A percentile compares a stretch with the other conserved stretches of the same genome.
Evolutionary conservation across 2,113 vertebrate genomes (phyloP).

Genomic region (Chaetops frenatus): DNA sequence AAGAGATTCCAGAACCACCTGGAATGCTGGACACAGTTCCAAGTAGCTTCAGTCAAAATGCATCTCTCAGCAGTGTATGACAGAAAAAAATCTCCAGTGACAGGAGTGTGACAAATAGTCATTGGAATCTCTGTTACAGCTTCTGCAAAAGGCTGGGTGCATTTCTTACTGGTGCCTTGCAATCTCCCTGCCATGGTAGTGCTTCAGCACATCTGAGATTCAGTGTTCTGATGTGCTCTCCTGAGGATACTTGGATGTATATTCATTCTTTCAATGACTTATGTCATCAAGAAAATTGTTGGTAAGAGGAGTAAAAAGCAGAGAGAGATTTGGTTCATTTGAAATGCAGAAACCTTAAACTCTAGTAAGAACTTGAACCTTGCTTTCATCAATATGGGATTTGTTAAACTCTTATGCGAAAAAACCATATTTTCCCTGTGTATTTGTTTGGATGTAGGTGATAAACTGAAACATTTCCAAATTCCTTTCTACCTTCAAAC

Average conservation of each 20-base stretch:
- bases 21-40: background rate
- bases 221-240: background rate
- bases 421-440: background rate
- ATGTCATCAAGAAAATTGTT: background rate
- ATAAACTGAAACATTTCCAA: slow-evolving; percentile 25
- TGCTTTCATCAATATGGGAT: background rate
- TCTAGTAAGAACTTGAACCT: background rate
- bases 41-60: background rate
- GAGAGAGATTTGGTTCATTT: background rate
- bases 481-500: slow-evolving; percentile 18
- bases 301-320: background rate
- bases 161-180: background rate
- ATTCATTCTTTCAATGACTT: background rate
- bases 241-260: background rate
- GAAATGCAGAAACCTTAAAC: background rate
- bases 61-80: background rate
- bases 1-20: background rate
- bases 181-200: background rate
- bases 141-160: background rate
- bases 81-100: background rate
- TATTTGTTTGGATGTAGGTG: slow-evolving; percentile 7
- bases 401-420: background rate
- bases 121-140: background rate
- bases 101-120: background rate
- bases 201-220: background rate